Conservation (phyloP, 2,113 vertebrate species). For the Labeo catla region DNA sequence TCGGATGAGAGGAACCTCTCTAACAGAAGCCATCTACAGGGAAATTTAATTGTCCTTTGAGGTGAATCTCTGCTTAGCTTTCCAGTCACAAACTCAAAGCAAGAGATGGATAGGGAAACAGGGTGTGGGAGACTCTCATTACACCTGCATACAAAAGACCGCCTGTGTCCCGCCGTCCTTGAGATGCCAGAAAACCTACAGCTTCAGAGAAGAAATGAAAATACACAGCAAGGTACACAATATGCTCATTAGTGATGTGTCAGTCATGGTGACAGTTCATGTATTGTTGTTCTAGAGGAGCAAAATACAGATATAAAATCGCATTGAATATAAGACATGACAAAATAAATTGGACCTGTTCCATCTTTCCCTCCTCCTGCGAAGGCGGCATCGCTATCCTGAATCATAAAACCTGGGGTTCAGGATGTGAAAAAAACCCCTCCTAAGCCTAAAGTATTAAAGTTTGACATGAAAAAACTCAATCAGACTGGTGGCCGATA, state of each 20-base stretch:
- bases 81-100: conserved; percentile 53
- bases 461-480: background rate
- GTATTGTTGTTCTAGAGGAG: conserved; percentile 1
- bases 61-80: conserved; percentile 53
- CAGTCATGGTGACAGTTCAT: background rate
- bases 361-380: background rate
- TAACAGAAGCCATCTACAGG: conserved; percentile 36
- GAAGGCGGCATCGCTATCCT: background rate
- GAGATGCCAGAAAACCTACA: conserved; percentile 46
- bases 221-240: conserved; percentile 4
- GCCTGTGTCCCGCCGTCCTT: conserved; percentile 53
- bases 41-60: conserved; percentile 40
- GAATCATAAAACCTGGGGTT: background rate
- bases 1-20: conserved; percentile 4
- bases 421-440: background rate
- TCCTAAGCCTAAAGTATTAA: background rate
- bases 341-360: conserved; percentile 10
- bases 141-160: conserved; percentile 59
- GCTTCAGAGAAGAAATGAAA: conserved; percentile 10
- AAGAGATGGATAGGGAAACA: conserved; percentile 35
- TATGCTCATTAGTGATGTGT: conserved; percentile 20
- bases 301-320: conserved; percentile 21
- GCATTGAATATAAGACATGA: background rate
- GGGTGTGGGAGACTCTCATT: conserved; percentile 48
- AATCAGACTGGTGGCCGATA: background rate